A percentile compares a stretch with the other conserved stretches of the same genome.
Evolutionary conservation across 2,797 vertebrate genomes (phyloP).

Genomic region (Macropodus opercularis): DNA sequence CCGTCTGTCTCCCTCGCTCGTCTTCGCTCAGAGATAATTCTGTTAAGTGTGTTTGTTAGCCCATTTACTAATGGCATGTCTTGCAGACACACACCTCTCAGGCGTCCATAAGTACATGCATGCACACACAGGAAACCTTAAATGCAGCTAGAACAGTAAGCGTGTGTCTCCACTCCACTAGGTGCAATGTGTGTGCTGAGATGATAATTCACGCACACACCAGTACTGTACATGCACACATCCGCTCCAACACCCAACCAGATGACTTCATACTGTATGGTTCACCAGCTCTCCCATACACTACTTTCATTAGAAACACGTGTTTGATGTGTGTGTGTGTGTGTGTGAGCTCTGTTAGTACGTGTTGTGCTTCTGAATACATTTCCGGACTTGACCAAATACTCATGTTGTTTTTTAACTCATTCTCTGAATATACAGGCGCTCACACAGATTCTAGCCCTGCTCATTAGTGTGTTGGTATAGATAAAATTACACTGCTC

Average conservation of each 20-base stretch:
- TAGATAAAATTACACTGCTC: slow-evolving; percentile 1
- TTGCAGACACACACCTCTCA: background rate
- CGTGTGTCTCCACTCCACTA: slow-evolving; percentile 10
- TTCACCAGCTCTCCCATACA: slow-evolving; percentile 68
- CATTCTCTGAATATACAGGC: slow-evolving; percentile 3
- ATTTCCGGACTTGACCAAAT: slow-evolving; percentile 71
- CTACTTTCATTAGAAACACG: slow-evolving; percentile 77
- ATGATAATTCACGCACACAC: slow-evolving; percentile 38
- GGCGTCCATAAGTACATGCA: background rate
- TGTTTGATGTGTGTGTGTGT: slow-evolving; percentile 54
- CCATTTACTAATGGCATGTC: slow-evolving; percentile 56
- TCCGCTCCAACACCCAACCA: slow-evolving; percentile 29
- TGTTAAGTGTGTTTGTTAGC: slow-evolving; percentile 70
- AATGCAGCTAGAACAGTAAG: slow-evolving; percentile 24
- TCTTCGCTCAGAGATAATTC: slow-evolving; percentile 69
- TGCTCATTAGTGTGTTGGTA: slow-evolving; percentile 2
- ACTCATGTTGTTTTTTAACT: slow-evolving; percentile 46
- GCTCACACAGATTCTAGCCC: background rate
- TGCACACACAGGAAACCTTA: slow-evolving; percentile 12
- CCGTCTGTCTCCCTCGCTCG: slow-evolving; percentile 54
- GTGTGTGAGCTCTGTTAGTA: slow-evolving; percentile 46
- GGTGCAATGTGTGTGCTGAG: slow-evolving; percentile 16
- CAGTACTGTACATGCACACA: slow-evolving; percentile 17
- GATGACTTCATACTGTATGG: slow-evolving; percentile 71
- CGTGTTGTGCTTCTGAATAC: slow-evolving; percentile 78